Evolutionary conservation across 1,140 invertebrate species (phyloP), one percentile per base, ranked within the genome.

Genomic region (Plectrocnemia conspersa): DNA sequence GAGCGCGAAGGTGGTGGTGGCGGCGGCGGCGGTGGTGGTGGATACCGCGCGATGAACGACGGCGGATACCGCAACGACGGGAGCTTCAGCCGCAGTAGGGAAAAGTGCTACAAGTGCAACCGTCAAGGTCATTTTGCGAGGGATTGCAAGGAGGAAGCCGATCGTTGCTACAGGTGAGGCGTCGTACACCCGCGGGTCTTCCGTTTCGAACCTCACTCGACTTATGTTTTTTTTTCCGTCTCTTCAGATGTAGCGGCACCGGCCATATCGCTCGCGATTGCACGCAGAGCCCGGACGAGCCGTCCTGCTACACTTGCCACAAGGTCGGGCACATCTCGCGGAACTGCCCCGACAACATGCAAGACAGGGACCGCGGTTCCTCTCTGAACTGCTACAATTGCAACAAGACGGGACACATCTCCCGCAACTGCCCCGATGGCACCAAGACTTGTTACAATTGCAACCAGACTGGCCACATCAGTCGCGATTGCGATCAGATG

Each of bases 31-130:
- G 79, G 81, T 35, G 77, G 77, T 7, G 70, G 67, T 42, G 67
- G 78, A 49, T 73, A 78, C n/a, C 70, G 70, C 29, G 76, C 77
- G 23, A 79, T 78, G 62, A 54, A 57, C 32, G 65, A 60, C 15
- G 57, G 56, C 23, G 53, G 62, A 11, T 52, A 50, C 18, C 50
- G 52, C 19, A 24, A 50, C 21, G 57, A 65, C 29, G 71, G 68
- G 29, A 80, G 79, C 63, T 76, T 73, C 52, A 64, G 65, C 18
- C 67, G 65, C 58, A 71, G 74, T 46, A 74, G 83, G 61, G 86
- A 89, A 63, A 90, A 90, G 77, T 96, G 93, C 77, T 95, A 90
- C 82, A 95, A 93, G 76, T 97, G 93, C 76, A 95, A 95, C 75
- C 82, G 89, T 71, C 84, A 86, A 67, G 93, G 92, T 35, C 91